Evolutionary conservation across 2,113 vertebrate genomes (phyloP), one percentile per base, ranked within the genome.

Genomic region (Lepisosteus osseus): DNA sequence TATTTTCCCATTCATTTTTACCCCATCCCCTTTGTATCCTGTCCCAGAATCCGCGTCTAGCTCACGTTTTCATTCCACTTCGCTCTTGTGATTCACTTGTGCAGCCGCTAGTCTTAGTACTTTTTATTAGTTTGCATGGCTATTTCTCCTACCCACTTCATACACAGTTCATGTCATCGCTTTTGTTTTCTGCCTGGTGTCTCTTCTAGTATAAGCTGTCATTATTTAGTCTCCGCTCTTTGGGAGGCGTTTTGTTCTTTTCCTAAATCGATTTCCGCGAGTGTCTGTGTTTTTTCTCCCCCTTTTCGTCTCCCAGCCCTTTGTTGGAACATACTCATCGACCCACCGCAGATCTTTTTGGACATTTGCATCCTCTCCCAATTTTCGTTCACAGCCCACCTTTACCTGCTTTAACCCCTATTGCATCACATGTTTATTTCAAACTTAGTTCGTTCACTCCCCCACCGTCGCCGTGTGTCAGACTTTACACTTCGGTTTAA

Each of bases 241-340:
- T 77, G 59, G 54, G 75, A 63, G 70, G 64, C 76, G 74, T 90
- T 87, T 86, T 84, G 83, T 83, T 82, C 84, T 82, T 88, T 83
- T 71, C 42, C 59, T 62, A 51, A 51, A 51, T 51, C 47, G 9
- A 9, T 51, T 51, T 51, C 47, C 47, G 9, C 9, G 29, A 29
- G 47, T 51, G 9, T 51, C 47, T 51, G 47, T 56, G 42, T 15
- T 51, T 61, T 43, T 45, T 61, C 15, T 3, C 9, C 40, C 14
- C 55, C 69, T 17, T 54, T 45, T 47, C 42, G 40, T 41, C 42
- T 12, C 65, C 65, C 43, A 11, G 13, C 13, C n/a, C 55, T 62
- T 54, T 70, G 40, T 9, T 29, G 29, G 9, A 51, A 51, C 47
- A 51, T 9, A 51, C 9, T 51, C 47, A 51, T 51, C 47, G 47